These are phyloP conservation scores for Xestia xanthographa DNA, from an alignment of 2,888 invertebrate genomes.

Conservation along the genomic window DNA sequence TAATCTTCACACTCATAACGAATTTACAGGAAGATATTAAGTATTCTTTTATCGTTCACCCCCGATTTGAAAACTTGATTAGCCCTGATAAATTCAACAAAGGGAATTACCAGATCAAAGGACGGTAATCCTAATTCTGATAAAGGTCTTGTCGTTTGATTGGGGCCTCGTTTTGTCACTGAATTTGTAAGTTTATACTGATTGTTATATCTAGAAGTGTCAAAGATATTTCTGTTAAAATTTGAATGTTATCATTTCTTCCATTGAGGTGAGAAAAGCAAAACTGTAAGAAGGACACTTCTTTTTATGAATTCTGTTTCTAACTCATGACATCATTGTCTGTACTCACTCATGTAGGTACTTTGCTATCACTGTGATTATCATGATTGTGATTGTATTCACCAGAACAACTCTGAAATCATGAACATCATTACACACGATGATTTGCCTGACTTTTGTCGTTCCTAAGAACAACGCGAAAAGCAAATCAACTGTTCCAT, in stretches of 20 bases:
- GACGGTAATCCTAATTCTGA: conserved; percentile 49
- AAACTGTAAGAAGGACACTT: too few species aligned
- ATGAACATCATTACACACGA: too few species aligned
- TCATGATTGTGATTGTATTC: too few species aligned
- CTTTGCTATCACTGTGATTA: too few species aligned
- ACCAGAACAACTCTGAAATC: not conserved
- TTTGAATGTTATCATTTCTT: not conserved
- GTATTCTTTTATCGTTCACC: conserved; percentile 56
- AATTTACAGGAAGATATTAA: conserved; percentile 34
- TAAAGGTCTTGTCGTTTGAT: conserved; percentile 57
- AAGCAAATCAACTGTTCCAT: not conserved
- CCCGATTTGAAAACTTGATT: conserved; percentile 58
- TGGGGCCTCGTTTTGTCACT: conserved; percentile 28
- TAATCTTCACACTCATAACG: conserved; percentile 36
- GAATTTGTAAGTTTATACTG: conserved; percentile 36
- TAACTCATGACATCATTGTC: not conserved
- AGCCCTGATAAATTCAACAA: conserved; percentile 58
- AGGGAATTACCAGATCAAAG: conserved; percentile 60
- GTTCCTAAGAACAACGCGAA: too few species aligned
- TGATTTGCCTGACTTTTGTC: too few species aligned
- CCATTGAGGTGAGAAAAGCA: too few species aligned
- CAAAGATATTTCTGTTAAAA: not conserved
- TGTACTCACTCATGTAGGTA: too few species aligned
- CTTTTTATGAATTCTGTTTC: too few species aligned
- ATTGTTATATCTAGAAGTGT: conserved; percentile 4